phyloP scores from a whole-genome alignment of 2,888 invertebrate species.

The Hypselothyrea guttata region DNA sequence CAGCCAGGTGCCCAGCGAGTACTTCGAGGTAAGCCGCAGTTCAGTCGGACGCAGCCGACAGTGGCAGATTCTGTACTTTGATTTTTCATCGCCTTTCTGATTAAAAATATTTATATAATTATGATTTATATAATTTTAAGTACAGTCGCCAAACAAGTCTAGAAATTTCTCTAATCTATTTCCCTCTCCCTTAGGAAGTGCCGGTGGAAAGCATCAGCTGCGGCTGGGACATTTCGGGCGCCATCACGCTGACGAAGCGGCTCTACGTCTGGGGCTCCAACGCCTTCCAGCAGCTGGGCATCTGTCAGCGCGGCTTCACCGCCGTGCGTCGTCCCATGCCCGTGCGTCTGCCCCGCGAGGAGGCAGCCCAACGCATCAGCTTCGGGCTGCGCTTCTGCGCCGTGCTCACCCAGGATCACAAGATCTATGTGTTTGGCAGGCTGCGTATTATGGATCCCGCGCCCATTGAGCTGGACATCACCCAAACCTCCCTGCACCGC shows the following conservation, averaged over 20 bases:
- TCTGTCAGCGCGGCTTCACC: conserved; percentile 83
- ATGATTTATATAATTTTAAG: too few relatives aligned
- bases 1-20: conserved; percentile 83
- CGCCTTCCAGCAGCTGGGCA: conserved; percentile 89
- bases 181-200: conserved; percentile 83
- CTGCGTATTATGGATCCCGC: conserved; percentile 73
- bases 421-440: conserved; percentile 80
- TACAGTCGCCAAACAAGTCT: rapidly evolving
- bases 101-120: too few relatives aligned
- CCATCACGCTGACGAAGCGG: conserved; percentile 86
- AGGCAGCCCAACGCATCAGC: conserved; percentile 69
- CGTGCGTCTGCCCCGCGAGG: conserved; percentile 77
- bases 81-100: too few relatives aligned
- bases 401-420: conserved; percentile 77
- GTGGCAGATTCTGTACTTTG: too few relatives aligned
- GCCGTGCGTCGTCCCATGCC: conserved; percentile 79
- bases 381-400: conserved; percentile 81
- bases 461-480: conserved; percentile 74
- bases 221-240: conserved; percentile 93
- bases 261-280: conserved; percentile 93
- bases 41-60: too few relatives aligned
- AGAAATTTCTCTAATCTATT: neutral
- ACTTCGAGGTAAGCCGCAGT: conserved; percentile 81
- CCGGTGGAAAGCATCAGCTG: conserved; percentile 87
- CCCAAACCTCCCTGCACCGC: conserved; percentile 75